phyloP scores from a whole-genome alignment of 2,888 invertebrate species.

The Blastobasis lacticolella region DNA sequence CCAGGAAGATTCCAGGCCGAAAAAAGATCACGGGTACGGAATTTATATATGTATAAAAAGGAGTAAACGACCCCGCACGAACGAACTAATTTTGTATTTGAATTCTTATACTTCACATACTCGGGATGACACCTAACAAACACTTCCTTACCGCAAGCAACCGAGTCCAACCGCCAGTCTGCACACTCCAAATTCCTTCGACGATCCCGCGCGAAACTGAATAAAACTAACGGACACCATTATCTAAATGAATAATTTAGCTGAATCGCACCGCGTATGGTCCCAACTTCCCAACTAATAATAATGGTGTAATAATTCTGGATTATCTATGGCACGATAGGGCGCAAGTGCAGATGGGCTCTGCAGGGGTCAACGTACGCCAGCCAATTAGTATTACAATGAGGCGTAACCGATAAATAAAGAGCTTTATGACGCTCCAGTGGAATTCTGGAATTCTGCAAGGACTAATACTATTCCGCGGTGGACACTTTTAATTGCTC shows the following conservation, averaged over 20 bases:
- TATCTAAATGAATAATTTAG: constrained; percentile 60
- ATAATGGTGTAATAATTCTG: constrained; percentile 43
- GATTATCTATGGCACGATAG: constrained; percentile 21
- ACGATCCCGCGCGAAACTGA: constrained; percentile 29
- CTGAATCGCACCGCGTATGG: constrained; percentile 30
- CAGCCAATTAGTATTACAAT: constrained; percentile 22
- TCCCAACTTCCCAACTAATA: constrained; percentile 27
- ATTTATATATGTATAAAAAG: no score
- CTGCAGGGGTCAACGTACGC: constrained; percentile 11
- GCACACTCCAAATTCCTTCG: constrained; percentile 8
- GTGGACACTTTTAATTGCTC: no score
- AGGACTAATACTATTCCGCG: no score
- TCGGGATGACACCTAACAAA: no score
- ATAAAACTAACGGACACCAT: constrained; percentile 51
- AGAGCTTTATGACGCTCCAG: background rate
- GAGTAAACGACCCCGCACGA: no score
- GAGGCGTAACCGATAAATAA: background rate
- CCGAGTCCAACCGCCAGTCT: constrained; percentile 16
- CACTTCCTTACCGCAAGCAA: no score
- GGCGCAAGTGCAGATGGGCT: constrained; percentile 1
- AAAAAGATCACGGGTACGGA: no score
- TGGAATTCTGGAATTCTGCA: no score
- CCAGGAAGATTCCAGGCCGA: no score
- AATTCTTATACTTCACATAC: no score
- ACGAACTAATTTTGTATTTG: no score